Conservation (phyloP, 2,888 invertebrate genomes). For the Dinocampus coccinellae region DNA sequence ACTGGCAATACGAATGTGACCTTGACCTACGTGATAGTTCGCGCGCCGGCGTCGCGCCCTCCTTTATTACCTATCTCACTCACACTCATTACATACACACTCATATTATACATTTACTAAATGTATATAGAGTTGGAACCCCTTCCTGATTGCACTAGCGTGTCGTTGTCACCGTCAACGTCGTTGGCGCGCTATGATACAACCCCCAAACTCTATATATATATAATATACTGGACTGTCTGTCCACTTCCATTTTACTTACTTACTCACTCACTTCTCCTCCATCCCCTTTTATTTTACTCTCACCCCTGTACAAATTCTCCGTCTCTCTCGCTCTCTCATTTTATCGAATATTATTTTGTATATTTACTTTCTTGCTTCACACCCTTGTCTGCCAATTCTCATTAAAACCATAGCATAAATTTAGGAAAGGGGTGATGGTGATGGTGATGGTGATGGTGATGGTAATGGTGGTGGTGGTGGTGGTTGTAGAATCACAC, state of each 20-base stretch:
- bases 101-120: too few species aligned
- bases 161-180: slow-evolving; percentile 9
- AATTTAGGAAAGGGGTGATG: neutral
- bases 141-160: slow-evolving; percentile 22
- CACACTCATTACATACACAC: too few species aligned
- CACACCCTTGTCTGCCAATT: slow-evolving; percentile 73
- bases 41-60: slow-evolving; percentile 66
- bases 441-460: neutral
- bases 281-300: too few species aligned
- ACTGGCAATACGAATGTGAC: slow-evolving; percentile 48
- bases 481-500: neutral
- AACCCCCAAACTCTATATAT: neutral
- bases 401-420: slow-evolving; percentile 66
- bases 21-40: slow-evolving; percentile 65
- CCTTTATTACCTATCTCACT: slow-evolving; percentile 33
- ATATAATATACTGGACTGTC: too few species aligned
- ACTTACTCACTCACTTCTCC: too few species aligned
- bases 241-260: too few species aligned
- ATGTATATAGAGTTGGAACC: too few species aligned
- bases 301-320: too few species aligned
- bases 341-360: too few species aligned
- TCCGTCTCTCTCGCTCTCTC: too few species aligned
- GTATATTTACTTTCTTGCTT: neutral
- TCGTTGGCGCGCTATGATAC: neutral
- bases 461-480: slow-evolving; percentile 33